These are phyloP conservation scores for Sisyra terminalis DNA, from an alignment of 2,888 invertebrate genomes.

Conservation along the genomic window DNA sequence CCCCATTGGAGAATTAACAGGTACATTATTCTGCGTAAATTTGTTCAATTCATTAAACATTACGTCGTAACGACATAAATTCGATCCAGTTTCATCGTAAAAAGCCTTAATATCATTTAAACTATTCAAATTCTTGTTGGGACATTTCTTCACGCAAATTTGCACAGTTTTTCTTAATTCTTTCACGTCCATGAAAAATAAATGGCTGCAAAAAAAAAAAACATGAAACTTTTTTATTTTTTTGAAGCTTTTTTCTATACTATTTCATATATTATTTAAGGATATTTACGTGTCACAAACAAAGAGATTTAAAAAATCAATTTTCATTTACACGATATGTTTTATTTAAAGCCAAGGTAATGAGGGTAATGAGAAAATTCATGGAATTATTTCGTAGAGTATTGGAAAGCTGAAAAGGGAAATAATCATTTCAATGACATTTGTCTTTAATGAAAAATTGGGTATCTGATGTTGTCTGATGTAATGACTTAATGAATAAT, in stretches of 20 bases:
- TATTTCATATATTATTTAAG: conserved; percentile 1
- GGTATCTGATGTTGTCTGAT: no score
- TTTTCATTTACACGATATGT: no score
- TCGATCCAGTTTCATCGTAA: conserved; percentile 52
- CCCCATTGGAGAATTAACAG: conserved; percentile 35
- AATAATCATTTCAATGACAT: no score
- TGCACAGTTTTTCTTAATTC: conserved; percentile 62
- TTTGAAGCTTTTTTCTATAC: no score
- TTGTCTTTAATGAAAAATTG: no score
- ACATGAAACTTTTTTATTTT: neutral
- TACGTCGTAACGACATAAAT: conserved; percentile 60
- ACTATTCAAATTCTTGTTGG: conserved; percentile 43
- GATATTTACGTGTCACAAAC: conserved; percentile 3
- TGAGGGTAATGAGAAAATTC: no score
- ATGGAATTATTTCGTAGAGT: no score
- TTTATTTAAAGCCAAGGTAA: no score
- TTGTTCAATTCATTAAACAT: conserved; percentile 35
- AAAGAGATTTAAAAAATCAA: no score
- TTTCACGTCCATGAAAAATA: conserved; percentile 71
- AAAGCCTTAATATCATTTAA: conserved; percentile 53
- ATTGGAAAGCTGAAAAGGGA: no score
- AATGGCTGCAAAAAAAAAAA: conserved; percentile 31
- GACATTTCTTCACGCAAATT: conserved; percentile 83
- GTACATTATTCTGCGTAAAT: conserved; percentile 18
- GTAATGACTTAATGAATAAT: no score